Evolutionary conservation across 2,113 vertebrate genomes (phyloP).

Genomic region (rat (Rattus norvegicus)): DNA sequence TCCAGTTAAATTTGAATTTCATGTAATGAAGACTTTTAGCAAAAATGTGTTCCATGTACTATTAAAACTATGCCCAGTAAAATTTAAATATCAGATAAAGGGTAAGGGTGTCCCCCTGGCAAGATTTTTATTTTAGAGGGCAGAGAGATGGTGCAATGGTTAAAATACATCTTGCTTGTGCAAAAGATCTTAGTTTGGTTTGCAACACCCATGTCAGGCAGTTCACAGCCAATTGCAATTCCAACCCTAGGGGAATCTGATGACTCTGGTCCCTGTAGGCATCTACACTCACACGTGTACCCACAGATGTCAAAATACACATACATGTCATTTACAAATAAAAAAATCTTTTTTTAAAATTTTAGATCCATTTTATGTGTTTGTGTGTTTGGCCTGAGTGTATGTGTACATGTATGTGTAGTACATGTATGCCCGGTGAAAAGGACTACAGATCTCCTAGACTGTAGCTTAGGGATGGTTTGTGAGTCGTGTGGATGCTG

Average conservation of each 20-base stretch:
- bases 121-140: neutral
- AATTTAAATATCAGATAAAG: conserved; percentile 4
- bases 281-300: neutral
- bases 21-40: neutral
- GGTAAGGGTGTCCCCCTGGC: neutral
- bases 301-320: neutral
- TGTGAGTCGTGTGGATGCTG: neutral
- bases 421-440: neutral
- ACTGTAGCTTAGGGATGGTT: neutral
- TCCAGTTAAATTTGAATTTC: neutral
- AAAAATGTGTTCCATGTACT: neutral
- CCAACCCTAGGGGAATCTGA: neutral
- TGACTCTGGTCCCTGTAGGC: neutral
- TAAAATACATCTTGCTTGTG: neutral
- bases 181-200: neutral
- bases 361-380: neutral
- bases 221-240: neutral
- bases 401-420: no score
- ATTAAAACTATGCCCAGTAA: neutral
- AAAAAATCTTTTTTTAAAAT: neutral
- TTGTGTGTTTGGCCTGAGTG: neutral
- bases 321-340: neutral
- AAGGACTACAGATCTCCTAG: neutral
- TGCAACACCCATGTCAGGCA: neutral
- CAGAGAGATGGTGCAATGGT: neutral